Evolutionary conservation across 2,888 invertebrate species (phyloP).

Genomic region (Itoplectis maculator): DNA sequence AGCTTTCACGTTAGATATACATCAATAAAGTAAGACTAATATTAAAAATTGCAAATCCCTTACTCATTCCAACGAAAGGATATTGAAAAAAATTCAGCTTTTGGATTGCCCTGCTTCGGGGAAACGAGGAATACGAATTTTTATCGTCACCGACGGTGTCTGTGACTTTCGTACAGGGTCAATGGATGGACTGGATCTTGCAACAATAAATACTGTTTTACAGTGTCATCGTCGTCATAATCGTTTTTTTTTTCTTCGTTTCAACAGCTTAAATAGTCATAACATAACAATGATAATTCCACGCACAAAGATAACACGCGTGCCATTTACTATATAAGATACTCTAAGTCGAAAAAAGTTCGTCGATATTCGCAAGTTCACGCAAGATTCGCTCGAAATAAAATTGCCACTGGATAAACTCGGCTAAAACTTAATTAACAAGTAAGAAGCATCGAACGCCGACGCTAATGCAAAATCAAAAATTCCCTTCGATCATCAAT

Average conservation of each 20-base stretch:
- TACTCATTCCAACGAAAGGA: conserved; percentile 32
- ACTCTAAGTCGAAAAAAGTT: conserved; percentile 12
- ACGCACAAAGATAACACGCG: conserved; percentile 13
- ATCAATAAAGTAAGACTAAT: conserved; percentile 56
- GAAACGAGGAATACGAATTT: background rate
- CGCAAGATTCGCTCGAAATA: conserved; percentile 4
- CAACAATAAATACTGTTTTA: conserved; percentile 35
- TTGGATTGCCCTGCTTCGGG: background rate
- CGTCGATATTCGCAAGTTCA: background rate
- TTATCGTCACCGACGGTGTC: background rate
- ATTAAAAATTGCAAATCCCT: conserved; percentile 46
- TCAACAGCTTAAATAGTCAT: conserved; percentile 29
- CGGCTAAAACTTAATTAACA: conserved; percentile 3
- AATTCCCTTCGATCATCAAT: background rate
- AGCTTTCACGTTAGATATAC: conserved; percentile 60
- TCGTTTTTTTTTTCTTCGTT: conserved; percentile 9
- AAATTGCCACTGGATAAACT: background rate
- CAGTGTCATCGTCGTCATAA: conserved; percentile 10
- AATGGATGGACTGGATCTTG: conserved; percentile 44
- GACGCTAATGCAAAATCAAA: background rate
- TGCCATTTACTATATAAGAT: background rate
- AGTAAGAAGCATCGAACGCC: conserved; percentile 9
- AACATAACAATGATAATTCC: conserved; percentile 32
- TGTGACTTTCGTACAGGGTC: conserved; percentile 4
- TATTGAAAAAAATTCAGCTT: conserved; percentile 13